phyloP scores from a whole-genome alignment of 1,140 invertebrate genomes.

The Zaprionus ornatus region DNA sequence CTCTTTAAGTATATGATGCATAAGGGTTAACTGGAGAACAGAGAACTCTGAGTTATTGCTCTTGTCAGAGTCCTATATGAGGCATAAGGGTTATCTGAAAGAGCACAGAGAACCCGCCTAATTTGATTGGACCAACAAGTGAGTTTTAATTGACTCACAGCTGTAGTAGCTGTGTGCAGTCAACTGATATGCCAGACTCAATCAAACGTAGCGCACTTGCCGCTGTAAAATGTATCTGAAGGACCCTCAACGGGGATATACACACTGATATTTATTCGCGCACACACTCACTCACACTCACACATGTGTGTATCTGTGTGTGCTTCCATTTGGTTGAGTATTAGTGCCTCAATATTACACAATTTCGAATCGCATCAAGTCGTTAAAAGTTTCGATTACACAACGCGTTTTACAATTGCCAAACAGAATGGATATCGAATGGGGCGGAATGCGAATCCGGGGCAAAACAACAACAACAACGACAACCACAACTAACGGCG shows the following conservation, averaged over 20 bases:
- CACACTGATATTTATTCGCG: conserved; percentile 46
- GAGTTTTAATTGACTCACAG: conserved; percentile 24
- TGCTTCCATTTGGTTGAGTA: conserved; percentile 58
- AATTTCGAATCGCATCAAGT: conserved; percentile 81
- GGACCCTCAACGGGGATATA: conserved; percentile 56
- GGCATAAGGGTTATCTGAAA: not conserved
- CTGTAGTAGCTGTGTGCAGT: conserved; percentile 20
- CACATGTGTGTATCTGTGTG: conserved; percentile 17
- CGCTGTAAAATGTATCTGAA: conserved; percentile 70
- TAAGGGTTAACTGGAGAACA: too few species aligned
- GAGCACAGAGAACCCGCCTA: not conserved
- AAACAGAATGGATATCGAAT: conserved; percentile 25
- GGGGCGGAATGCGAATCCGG: conserved; percentile 19
- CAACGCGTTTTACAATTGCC: conserved; percentile 79
- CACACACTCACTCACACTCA: conserved; percentile 8
- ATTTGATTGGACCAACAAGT: conserved; percentile 35
- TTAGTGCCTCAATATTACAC: conserved; percentile 78
- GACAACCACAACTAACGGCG: conserved; percentile 46
- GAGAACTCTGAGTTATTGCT: too few species aligned
- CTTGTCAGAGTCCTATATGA: too few species aligned
- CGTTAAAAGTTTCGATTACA: conserved; percentile 82
- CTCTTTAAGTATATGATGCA: too few species aligned
- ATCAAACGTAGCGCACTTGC: conserved; percentile 49
- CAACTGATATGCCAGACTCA: conserved; percentile 64
- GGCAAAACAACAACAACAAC: conserved; percentile 24